phyloP scores from a whole-genome alignment of 2,113 vertebrate species.

The Saguinus midas region DNA sequence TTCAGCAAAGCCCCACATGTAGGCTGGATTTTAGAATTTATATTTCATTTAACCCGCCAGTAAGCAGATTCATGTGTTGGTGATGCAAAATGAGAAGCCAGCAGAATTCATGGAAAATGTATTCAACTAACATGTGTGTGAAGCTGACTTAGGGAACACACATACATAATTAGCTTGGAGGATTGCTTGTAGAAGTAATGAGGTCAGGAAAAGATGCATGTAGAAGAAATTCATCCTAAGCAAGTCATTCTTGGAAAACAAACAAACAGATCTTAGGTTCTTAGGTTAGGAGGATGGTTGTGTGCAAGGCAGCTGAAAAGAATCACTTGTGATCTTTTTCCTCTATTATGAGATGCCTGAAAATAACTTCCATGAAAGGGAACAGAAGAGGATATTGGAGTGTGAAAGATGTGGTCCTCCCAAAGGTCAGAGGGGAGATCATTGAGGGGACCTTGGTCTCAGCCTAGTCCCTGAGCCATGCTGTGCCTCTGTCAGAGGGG shows the following conservation, averaged over 20 bases:
- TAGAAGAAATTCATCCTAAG: background rate
- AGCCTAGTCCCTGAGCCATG: background rate
- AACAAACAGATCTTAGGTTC: background rate
- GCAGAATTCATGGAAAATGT: background rate
- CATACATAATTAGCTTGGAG: background rate
- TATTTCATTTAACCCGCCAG: background rate
- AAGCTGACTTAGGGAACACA: background rate
- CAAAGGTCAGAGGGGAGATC: background rate
- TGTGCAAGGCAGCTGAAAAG: background rate
- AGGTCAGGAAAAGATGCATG: background rate
- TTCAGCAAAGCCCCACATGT: background rate
- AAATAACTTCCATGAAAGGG: background rate
- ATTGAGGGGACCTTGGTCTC: rapidly evolving
- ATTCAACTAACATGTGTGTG: background rate
- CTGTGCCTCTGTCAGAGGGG: background rate
- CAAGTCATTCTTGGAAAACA: background rate
- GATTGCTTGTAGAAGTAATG: background rate
- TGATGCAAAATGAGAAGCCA: background rate
- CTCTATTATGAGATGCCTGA: background rate
- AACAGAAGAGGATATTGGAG: background rate
- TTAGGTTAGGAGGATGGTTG: background rate
- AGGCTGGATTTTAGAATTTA: background rate
- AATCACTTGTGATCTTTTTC: background rate
- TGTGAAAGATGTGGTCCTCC: background rate
- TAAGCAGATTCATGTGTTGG: background rate